Conservation (phyloP, 2,113 vertebrate genomes). For the Bombycilla garrulus region DNA sequence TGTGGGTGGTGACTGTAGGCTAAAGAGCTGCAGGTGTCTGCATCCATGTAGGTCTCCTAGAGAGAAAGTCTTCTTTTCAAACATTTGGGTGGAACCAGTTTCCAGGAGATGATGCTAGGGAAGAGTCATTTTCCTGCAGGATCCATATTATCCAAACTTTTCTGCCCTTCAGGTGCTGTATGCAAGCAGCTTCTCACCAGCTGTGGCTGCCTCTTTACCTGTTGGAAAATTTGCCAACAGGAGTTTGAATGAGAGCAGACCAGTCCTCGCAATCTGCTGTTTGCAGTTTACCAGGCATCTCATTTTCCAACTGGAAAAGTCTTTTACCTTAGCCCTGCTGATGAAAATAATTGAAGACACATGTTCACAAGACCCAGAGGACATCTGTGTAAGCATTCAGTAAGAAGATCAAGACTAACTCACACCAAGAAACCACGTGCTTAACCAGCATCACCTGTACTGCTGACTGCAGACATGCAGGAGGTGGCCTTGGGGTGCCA, state of each 20-base stretch:
- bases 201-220: background rate
- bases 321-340: background rate
- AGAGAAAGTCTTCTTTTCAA: background rate
- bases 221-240: background rate
- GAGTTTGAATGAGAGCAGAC: background rate
- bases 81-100: background rate
- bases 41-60: background rate
- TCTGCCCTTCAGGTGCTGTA: background rate
- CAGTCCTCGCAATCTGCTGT: background rate
- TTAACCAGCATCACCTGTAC: conserved; percentile 30
- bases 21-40: background rate
- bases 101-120: background rate
- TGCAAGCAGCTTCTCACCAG: background rate
- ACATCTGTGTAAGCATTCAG: conserved; percentile 39
- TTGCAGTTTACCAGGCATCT: background rate
- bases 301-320: conserved; percentile 29
- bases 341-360: conserved; percentile 38
- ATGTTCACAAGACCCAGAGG: conserved; percentile 13
- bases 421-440: conserved; percentile 9
- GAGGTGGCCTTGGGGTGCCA: background rate
- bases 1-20: background rate
- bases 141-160: background rate
- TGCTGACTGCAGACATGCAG: background rate
- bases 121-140: background rate
- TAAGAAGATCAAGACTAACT: conserved; percentile 38